A percentile compares a stretch with the other conserved stretches of the same genome.
phyloP scores from a whole-genome alignment of 2,888 invertebrate species.

The Andrena praecox region DNA sequence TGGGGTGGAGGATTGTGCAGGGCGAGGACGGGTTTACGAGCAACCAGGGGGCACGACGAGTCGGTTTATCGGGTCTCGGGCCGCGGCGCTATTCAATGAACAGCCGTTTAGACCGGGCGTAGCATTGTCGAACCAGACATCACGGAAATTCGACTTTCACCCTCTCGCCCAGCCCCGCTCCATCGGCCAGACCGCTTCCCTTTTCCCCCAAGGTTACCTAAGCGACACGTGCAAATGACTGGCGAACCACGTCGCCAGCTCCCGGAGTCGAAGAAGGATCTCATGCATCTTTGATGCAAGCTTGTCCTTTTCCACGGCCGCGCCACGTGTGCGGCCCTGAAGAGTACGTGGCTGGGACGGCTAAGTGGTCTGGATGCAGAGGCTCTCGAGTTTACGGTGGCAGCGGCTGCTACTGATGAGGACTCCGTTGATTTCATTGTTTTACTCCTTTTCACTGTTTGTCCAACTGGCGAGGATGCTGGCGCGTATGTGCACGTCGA shows the following conservation, averaged over 20 bases:
- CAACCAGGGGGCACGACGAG: slow-evolving; percentile 71
- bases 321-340: slow-evolving; percentile 2
- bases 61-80: slow-evolving; percentile 78
- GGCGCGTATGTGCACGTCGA: too few species aligned
- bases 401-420: slow-evolving; percentile 29
- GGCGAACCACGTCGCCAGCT: slow-evolving; percentile 45
- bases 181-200: not conserved
- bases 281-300: slow-evolving; percentile 70
- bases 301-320: slow-evolving; percentile 20
- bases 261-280: slow-evolving; percentile 40
- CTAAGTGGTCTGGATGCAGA: slow-evolving; percentile 48
- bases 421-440: slow-evolving; percentile 25
- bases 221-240: slow-evolving; percentile 48
- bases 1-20: slow-evolving; percentile 6
- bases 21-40: slow-evolving; percentile 73
- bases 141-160: slow-evolving; percentile 70
- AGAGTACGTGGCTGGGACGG: slow-evolving; percentile 53
- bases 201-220: not conserved
- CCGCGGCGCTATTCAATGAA: slow-evolving; percentile 76
- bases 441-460: slow-evolving; percentile 22
- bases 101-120: slow-evolving; percentile 75
- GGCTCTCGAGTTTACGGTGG: slow-evolving; percentile 39
- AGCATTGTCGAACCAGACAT: slow-evolving; percentile 77
- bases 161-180: not conserved
- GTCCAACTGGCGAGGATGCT: not conserved